phyloP scores from a whole-genome alignment of 2,888 invertebrate species.

The Lasioglossum vierecki region DNA sequence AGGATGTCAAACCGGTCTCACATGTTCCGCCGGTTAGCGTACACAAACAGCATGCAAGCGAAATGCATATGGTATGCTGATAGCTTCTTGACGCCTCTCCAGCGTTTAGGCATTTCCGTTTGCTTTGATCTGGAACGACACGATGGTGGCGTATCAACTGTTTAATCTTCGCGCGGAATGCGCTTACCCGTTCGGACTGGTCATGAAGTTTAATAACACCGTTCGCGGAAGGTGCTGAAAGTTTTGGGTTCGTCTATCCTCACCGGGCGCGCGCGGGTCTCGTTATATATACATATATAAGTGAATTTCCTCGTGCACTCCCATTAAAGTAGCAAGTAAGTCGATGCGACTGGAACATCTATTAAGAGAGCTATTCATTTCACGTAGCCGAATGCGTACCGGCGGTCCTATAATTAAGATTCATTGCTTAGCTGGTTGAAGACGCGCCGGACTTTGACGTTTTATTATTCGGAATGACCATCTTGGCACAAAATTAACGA shows the following conservation, averaged over 20 bases:
- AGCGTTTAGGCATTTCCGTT: neutral
- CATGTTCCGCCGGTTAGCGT: neutral
- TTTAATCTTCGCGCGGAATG: constrained; percentile 20
- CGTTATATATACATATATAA: constrained; percentile 1
- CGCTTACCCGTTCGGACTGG: constrained; percentile 16
- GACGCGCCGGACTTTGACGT: neutral
- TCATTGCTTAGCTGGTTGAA: neutral
- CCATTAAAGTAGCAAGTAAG: constrained; percentile 30
- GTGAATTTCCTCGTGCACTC: constrained; percentile 44
- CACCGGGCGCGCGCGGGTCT: neutral
- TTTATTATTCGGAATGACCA: neutral
- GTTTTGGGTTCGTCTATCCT: constrained; percentile 49
- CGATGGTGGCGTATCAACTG: constrained; percentile 17
- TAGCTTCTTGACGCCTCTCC: neutral
- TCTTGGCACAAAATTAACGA: neutral
- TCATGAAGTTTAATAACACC: constrained; percentile 68
- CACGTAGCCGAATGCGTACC: neutral
- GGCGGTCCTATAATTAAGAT: constrained; percentile 1
- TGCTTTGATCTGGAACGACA: constrained; percentile 13
- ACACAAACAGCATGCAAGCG: neutral
- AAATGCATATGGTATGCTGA: neutral
- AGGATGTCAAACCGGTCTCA: neutral
- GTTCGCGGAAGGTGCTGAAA: constrained; percentile 59
- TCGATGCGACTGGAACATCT: constrained; percentile 49
- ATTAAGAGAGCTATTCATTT: constrained; percentile 30